Evolutionary conservation across 2,797 vertebrate species (phyloP), one percentile per base, ranked within the genome.

Genomic region (Poeciliopsis infans): DNA sequence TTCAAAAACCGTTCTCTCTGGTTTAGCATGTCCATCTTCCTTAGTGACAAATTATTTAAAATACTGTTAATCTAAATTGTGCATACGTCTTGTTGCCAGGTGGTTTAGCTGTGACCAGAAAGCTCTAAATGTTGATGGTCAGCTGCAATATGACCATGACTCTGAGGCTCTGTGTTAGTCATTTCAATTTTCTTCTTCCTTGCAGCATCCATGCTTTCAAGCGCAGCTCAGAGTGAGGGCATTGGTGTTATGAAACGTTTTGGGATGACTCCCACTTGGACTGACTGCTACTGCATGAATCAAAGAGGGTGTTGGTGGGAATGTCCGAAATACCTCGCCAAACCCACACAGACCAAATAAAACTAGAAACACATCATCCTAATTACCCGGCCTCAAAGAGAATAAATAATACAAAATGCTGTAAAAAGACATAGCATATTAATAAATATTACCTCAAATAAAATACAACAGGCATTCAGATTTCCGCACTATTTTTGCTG

Each of bases 1-100:
- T 74, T 76, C 55, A 80, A 49, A 72, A 86, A 79, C 66, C 36
- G 66, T 57, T 70, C 1, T 77, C 25, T 20, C 59, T 74, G 8
- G 53, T 0, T 73, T 28, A 46, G 43, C 43, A 28, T 45, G n/a
- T 45, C n/a, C 43, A 46, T 46, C n/a, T 45, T 70, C 43, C 28
- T 70, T n/a, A 46, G 23, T 8, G 41, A 16, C 25, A 70, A 7
- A 15, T 28, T 43, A 7, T 45, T n/a, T 43, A 12, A 46, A 45
- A 2, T n/a, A 41, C 66, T 25, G 39, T 13, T 45, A 61, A 51
- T 73, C 36, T 76, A 36, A 49, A 16, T 53, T 33, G 20, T 23
- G 13, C 53, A 53, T 16, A 74, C 47, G 18, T 66, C 43, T 49
- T 78, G 53, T 41, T 75, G 55, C 20, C 0, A 13, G 8, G 7